A percentile compares a stretch with the other conserved stretches of the same genome.
Evolutionary conservation across 2,797 vertebrate genomes (phyloP).

Genomic region (Onychomys torridus): DNA sequence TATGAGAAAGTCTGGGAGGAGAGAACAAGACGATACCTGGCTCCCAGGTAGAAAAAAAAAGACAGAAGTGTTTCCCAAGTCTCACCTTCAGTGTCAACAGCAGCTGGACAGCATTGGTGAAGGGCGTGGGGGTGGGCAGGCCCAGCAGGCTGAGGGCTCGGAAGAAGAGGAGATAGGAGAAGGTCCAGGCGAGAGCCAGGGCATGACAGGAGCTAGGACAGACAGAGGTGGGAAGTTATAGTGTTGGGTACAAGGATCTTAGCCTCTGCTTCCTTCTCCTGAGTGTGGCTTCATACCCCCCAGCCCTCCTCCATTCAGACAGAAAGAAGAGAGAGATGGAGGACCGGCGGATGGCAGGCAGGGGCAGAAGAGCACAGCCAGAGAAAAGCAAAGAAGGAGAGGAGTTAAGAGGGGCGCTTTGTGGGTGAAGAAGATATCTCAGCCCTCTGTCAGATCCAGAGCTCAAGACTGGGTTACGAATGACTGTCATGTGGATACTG

Average conservation of each 20-base stretch:
- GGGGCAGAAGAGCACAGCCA: background rate
- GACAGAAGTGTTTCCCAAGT: rapidly evolving
- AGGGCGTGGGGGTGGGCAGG: constrained; percentile 91
- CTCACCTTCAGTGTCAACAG: constrained; percentile 94
- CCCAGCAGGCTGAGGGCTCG: constrained; percentile 89
- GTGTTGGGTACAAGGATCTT: background rate
- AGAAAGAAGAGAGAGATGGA: background rate
- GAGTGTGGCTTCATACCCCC: background rate
- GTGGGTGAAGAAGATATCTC: background rate
- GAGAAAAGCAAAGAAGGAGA: background rate
- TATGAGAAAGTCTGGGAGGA: background rate
- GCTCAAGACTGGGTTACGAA: background rate
- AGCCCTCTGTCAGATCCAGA: background rate
- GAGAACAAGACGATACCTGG: too few species aligned
- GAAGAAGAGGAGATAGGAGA: constrained; percentile 96
- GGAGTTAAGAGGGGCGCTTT: background rate
- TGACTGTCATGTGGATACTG: rapidly evolving
- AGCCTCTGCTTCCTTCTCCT: background rate
- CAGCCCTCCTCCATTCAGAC: background rate
- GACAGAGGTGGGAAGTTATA: background rate
- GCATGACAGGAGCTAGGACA: constrained; percentile 90
- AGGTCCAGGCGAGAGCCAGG: constrained; percentile 93
- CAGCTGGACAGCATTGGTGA: constrained; percentile 94
- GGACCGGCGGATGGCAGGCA: too few species aligned
- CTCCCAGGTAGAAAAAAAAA: background rate